Base-by-base conservation (phyloP, 2,888 invertebrate genomes). In the Therioaphis trifolii region DNA sequence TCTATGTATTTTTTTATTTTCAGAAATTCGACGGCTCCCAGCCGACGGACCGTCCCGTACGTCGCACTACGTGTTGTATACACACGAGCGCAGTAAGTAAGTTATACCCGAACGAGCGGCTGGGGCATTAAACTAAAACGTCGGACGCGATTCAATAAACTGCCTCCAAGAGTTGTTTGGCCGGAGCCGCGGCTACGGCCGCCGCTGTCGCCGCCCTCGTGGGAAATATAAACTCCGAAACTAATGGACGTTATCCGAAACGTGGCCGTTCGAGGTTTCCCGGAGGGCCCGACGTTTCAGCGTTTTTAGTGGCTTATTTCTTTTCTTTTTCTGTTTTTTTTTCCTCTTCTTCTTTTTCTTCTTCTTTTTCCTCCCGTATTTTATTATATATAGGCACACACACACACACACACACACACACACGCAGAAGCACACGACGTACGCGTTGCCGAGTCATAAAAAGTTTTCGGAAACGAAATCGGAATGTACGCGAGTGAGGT, bases 161-260 rank as follows among this genome's bases (percentile, higher is more conserved):
- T 24, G 82, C 72, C 63, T 35, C 40, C 46, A 35, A 58, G 58
- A 72, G 80, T 72, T 61, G 69, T 80, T 80, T 49, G 80, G 79
- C 69, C 58, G n/a, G 29, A 71, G 29, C 61, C 27, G 14, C 78
- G 18, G 52, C 55, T 12, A 15, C 40, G 49, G 46, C 7, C 21
- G 0, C 29, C 24, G 18, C 9, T 40, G 80, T 72, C 46, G 61
- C 24, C 80, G 71, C 61, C 74, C 82, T 74, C 82, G 63, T 63
- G 82, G 82, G 82, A 82, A 82, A 82, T 82, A 82, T 74, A 82
- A 82, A 74, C 82, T 82, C 61, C 74, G 18, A 52, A 82, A 82
- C 82, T 82, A 82, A 82, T 82, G 72, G 63, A 82, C 82, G 72
- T 82, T 74, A 82, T 63, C 72, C 72, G 72, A 72, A 63, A 63